Percentiles rank a stretch among this genome's conserved stretches.
phyloP scores from a whole-genome alignment of 92 coral and sea anemone species.

The Scolanthus callimorphus region DNA sequence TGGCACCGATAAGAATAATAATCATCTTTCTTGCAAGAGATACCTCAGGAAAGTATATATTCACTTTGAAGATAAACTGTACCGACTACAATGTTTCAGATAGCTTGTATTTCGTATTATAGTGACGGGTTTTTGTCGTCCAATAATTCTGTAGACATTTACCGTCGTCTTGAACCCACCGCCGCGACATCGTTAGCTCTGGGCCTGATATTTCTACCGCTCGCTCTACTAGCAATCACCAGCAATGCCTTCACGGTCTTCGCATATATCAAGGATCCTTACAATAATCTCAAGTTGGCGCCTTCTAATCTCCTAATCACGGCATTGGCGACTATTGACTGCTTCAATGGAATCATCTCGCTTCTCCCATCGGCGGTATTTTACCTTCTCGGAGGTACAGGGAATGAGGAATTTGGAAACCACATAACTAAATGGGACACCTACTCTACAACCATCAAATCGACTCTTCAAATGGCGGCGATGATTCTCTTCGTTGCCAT shows the following conservation, averaged over 20 bases:
- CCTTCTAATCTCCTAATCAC: neutral
- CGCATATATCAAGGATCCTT: constrained; percentile 1
- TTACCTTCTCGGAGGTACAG: neutral
- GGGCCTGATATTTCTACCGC: neutral
- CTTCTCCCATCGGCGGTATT: neutral
- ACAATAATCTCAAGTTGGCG: neutral
- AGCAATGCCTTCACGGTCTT: neutral
- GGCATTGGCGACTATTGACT: neutral
- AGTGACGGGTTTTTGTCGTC: no score
- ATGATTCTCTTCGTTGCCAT: neutral
- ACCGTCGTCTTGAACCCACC: no score
- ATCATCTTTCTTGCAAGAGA: no score
- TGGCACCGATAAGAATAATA: no score
- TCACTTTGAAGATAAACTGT: no score
- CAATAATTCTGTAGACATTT: no score
- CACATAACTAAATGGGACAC: neutral
- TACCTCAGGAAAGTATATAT: no score
- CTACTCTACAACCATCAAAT: neutral
- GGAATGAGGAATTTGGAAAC: neutral
- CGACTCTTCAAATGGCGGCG: neutral
- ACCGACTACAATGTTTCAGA: no score
- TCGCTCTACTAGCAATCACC: neutral
- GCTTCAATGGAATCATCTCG: neutral
- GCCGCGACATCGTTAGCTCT: no score
- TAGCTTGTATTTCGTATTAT: no score